Evolutionary conservation across 2,797 vertebrate species (phyloP), one percentile per base, ranked within the genome.

Genomic region (Neosalanx taihuensis): DNA sequence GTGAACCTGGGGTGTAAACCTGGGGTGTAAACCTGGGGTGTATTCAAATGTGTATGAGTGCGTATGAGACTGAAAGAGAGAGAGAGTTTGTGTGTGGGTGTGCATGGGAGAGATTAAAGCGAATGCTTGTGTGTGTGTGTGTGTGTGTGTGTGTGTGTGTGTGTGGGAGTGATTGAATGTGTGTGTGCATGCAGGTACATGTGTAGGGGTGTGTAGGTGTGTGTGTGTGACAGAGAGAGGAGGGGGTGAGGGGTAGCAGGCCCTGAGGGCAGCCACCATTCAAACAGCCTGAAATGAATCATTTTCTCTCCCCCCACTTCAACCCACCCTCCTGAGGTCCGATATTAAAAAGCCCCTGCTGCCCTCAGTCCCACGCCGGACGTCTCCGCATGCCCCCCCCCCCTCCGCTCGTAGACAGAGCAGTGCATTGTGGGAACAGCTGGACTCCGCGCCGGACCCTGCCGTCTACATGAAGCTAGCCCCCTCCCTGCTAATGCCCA

Each of bases 391-490:
- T 86, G 85, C 41, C 80, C 64, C 56, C 76, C 60, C 71, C 76
- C 63, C 72, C 79, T 81, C 85, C 82, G 76, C 83, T 84, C 82
- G 79, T 20, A 51, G 58, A 76, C 70, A 56, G 72, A 63, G 71
- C 31, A 57, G 63, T 31, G 75, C 60, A 81, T 87, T 87, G 87
- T 91, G 87, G 81, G 86, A 90, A 81, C 30, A n/a, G 72, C 82
- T 81, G 68, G 71, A 63, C 78, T 74, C 78, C 74, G 78, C 80
- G 69, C 73, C 81, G 71, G 84, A 88, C 85, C 74, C 62, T 78
- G 81, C 87, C 86, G 90, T 33, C 92, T 90, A 90, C 88, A 88
- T 70, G 79, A 81, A 84, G 86, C 87, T 84, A 65, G 85, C 85
- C 31, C 31, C 31, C 31, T 4, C 1, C 31, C 6, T 33, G 31